These are phyloP conservation scores for Drosophila lacteicornis DNA, from an alignment of 1,140 invertebrate species.

Conservation along the genomic window DNA sequence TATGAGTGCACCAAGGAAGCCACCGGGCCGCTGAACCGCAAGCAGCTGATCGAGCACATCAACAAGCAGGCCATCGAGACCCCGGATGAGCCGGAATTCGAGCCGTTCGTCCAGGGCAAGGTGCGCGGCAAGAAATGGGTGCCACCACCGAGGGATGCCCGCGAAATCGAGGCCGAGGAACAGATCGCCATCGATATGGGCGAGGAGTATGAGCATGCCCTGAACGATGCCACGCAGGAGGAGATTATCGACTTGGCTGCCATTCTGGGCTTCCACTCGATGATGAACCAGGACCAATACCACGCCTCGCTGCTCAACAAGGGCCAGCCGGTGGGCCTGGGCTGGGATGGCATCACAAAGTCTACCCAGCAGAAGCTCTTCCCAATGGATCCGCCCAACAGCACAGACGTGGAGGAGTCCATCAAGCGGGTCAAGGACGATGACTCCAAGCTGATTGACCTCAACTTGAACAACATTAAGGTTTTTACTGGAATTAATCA, in stretches of 20 bases:
- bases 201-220: conserved; percentile 98
- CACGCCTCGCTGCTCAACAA: conserved; percentile 97
- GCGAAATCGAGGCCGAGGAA: conserved; percentile 93
- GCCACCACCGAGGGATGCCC: conserved; percentile 93
- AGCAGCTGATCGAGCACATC: conserved; percentile 98
- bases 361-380: conserved; percentile 95
- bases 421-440: conserved; percentile 95
- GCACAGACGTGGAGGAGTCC: conserved; percentile 96
- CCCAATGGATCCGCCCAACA: conserved; percentile 96
- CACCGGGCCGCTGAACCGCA: conserved; percentile 97
- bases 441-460: conserved; percentile 93
- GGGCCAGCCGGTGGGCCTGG: conserved; percentile 93
- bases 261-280: conserved; percentile 99
- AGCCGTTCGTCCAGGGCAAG: conserved; percentile 95
- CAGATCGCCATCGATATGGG: conserved; percentile 96
- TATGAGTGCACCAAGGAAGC: conserved; percentile 97
- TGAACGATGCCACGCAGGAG: conserved; percentile 96
- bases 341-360: conserved; percentile 97
- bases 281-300: conserved; percentile 99
- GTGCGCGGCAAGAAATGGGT: conserved; percentile 97
- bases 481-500: conserved; percentile 84
- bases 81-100: conserved; percentile 97
- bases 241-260: conserved; percentile 99
- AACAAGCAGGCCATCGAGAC: conserved; percentile 99
- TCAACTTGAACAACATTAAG: conserved; percentile 99